Evolutionary conservation across 2,113 vertebrate species (phyloP), one percentile per base, ranked within the genome.

Genomic region (Nibea albiflora): DNA sequence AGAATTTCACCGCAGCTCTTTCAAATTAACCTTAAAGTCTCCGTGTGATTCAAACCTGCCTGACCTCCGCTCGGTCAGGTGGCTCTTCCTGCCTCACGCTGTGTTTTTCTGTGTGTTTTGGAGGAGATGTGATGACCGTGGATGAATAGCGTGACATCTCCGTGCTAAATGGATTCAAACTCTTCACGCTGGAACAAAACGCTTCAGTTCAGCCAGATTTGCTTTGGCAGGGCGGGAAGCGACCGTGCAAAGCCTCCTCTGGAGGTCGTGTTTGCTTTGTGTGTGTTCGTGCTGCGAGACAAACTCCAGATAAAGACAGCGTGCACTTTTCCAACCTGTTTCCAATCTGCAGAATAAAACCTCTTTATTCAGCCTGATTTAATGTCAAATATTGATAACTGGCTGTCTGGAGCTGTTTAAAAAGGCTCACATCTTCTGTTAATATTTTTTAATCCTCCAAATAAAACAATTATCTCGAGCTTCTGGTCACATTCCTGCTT

Each of bases 101-200:
- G 53, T 53, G 66, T 22, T 64, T 64, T 31, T 22, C 4, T 35
- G 26, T 58, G 68, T 26, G 22, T 52, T 16, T 61, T 28, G 70
- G 46, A 54, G 62, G 78, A 64, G 15, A 73, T 28, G 2, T 16
- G 78, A 84, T 66, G 65, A 47, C 69, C 5, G 47, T 66, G 22
- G 20, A 53, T 26, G 31, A 75, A 10, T 19, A 44, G 50, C 54
- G 9, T 0, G 10, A 75, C 73, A 73, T 79, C 57, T 22, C 70
- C 28, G 5, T 65, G 26, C 5, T 19, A 11, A 80, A 78, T 80
- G 11, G 35, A 87, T 76, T 89, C 20, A 57, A 61, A 49, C 31
- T 11, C 11, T 2, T 6, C 3, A 5, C 15, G 16, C 20, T 73
- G 2, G 73, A 31, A 69, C 52, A 44, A n/a, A 61, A 31, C 42